A percentile compares a stretch with the other conserved stretches of the same genome.
Evolutionary conservation across 2,888 invertebrate genomes (phyloP).

Genomic region (Xiphydria camelus): DNA sequence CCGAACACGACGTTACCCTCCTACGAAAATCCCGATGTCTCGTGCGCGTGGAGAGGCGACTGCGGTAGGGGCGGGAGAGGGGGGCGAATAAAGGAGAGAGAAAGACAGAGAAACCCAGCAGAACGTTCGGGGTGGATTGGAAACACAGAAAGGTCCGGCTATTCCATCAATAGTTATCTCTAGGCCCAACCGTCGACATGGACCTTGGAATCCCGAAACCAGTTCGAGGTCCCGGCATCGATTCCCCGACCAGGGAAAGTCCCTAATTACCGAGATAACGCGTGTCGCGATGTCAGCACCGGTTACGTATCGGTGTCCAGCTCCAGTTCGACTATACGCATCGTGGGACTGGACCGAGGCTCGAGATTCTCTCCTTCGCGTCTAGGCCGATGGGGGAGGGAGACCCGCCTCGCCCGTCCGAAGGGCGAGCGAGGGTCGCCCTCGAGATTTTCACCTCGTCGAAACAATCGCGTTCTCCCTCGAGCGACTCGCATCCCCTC

Average conservation of each 20-base stretch:
- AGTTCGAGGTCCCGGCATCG: constrained; percentile 37
- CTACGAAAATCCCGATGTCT: too few relatives aligned
- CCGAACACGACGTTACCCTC: too few relatives aligned
- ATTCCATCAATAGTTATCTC: constrained; percentile 37
- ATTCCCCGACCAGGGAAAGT: constrained; percentile 35
- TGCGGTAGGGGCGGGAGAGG: too few relatives aligned
- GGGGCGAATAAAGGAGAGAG: not conserved
- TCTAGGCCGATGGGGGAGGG: too few relatives aligned
- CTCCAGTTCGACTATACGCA: too few relatives aligned
- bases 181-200: constrained; percentile 34
- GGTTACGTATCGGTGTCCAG: constrained; percentile 34
- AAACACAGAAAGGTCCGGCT: constrained; percentile 19
- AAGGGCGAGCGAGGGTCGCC: too few relatives aligned
- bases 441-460: constrained; percentile 17
- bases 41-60: too few relatives aligned
- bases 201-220: constrained; percentile 35
- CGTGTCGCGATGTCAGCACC: constrained; percentile 39
- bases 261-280: constrained; percentile 47
- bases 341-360: too few relatives aligned
- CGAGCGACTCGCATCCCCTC: constrained; percentile 17
- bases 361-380: too few relatives aligned
- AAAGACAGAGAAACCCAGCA: constrained; percentile 4
- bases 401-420: too few relatives aligned
- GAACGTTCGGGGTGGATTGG: constrained; percentile 24
- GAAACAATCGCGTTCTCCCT: too few relatives aligned